Base-by-base conservation (phyloP, 1,140 invertebrate genomes). In the Zaprionus kolodkinae region DNA sequence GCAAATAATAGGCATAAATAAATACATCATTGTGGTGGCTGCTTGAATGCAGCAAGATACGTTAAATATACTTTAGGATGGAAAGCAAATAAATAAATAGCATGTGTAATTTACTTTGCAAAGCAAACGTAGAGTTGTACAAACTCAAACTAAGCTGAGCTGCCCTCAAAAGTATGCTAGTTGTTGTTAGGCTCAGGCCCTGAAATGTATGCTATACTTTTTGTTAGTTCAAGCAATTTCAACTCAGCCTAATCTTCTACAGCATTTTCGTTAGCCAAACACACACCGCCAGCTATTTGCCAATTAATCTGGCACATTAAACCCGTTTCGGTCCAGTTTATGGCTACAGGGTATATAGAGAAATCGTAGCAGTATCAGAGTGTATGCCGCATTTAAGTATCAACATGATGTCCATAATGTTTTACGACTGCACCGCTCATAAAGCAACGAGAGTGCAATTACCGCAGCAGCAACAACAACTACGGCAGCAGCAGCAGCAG, bases 351-450 rank as follows among this genome's bases (percentile, higher is more conserved):
- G 62, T 55, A 30, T 65, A 50, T 50, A 30, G 27, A 30, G 27
- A 65, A 65, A 65, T 70, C 45, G 77, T 45, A 59, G 67, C 71
- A 65, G 72, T 76, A 79, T 73, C 76, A 63, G 66, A 30, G 60
- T 59, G 65, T 62, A 71, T 43, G 50, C 61, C 62, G 72, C 67
- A 79, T 79, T 88, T 79, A 82, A 88, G 84, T 69, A 77, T 77
- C 79, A 72, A 84, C 84, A 87, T 87, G 80, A 89, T 84, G 85
- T 81, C 78, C 81, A 87, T 88, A 76, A 89, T 69, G 79, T 87
- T 87, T 87, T 84, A 87, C 77, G 84, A 65, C 74, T 80, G 76
- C 73, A 78, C 63, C 73, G 83, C 77, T 88, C 86, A 87, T 87
- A 87, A 87, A 87, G 77, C 80, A 88, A 55, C 57, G 64, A 50